phyloP scores from a whole-genome alignment of 2,113 vertebrate genomes.

The Ondatra zibethicus region DNA sequence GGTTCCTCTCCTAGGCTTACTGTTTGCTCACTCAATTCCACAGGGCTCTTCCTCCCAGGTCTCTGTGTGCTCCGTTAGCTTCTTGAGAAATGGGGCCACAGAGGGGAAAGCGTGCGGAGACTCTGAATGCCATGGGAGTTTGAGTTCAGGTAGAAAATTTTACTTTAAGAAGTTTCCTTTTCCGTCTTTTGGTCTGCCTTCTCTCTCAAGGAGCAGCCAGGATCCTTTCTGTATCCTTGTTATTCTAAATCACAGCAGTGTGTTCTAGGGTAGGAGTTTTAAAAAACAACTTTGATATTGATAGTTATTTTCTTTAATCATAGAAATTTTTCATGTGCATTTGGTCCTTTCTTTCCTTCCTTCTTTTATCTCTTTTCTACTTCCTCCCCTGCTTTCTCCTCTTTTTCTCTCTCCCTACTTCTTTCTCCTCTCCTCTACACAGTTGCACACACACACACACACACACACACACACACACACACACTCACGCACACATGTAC shows the following conservation, averaged over 20 bases:
- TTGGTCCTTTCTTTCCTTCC: neutral
- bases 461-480: neutral
- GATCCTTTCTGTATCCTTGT: neutral
- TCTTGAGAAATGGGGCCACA: neutral
- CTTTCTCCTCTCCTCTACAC: neutral
- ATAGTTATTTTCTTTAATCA: neutral
- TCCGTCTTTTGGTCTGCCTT: neutral
- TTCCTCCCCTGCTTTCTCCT: too few species aligned
- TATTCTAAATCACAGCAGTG: neutral
- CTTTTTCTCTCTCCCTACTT: neutral
- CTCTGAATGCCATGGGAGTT: neutral
- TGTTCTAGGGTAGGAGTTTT: neutral
- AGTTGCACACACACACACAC: neutral
- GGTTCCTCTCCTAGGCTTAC: neutral
- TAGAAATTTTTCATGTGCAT: neutral
- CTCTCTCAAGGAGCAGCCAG: slow-evolving; percentile 19
- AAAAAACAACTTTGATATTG: neutral
- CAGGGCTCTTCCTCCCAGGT: neutral
- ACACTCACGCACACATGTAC: neutral
- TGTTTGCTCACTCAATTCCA: neutral
- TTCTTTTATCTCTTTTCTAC: too few species aligned
- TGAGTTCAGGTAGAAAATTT: neutral
- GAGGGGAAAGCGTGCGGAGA: neutral
- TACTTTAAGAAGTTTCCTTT: neutral
- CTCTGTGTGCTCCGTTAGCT: neutral